Percentiles rank a stretch among this genome's conserved stretches.
These are phyloP conservation scores for Phengaris alcon DNA, from an alignment of 2,888 invertebrate species.

Conservation along the genomic window DNA sequence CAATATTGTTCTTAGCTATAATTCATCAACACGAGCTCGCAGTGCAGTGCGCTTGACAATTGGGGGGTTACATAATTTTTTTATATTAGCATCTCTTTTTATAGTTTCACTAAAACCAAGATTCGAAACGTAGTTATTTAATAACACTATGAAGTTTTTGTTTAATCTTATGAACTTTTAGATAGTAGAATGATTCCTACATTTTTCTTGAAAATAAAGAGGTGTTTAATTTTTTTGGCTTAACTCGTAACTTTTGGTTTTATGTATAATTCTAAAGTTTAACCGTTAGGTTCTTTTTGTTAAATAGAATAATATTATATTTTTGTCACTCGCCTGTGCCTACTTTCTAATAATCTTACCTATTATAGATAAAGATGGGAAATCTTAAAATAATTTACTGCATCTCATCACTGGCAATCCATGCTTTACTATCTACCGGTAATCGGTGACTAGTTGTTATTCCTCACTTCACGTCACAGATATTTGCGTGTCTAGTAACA, in stretches of 20 bases:
- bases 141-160: not conserved
- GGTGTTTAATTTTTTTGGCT: not conserved
- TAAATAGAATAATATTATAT: not conserved
- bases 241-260: no score
- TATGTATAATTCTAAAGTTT: not conserved
- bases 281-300: not conserved
- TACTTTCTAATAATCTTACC: slow-evolving; percentile 19
- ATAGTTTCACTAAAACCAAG: no score
- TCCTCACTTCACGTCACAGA: no score
- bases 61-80: no score
- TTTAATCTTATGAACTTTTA: no score
- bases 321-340: not conserved
- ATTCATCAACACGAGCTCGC: no score
- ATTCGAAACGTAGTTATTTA: no score
- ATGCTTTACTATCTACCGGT: slow-evolving; percentile 9
- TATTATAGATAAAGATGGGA: slow-evolving; percentile 5
- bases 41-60: no score
- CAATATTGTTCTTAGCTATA: no score
- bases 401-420: not conserved
- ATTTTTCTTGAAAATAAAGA: not conserved
- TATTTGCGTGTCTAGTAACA: not conserved
- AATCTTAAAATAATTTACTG: slow-evolving; percentile 16
- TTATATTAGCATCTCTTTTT: no score
- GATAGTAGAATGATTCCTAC: not conserved
- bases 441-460: not conserved